Percentiles rank a stretch among this genome's conserved stretches.
These are phyloP conservation scores for Eupithecia pulchellata DNA, from an alignment of 2,888 invertebrate genomes.

Conservation along the genomic window DNA sequence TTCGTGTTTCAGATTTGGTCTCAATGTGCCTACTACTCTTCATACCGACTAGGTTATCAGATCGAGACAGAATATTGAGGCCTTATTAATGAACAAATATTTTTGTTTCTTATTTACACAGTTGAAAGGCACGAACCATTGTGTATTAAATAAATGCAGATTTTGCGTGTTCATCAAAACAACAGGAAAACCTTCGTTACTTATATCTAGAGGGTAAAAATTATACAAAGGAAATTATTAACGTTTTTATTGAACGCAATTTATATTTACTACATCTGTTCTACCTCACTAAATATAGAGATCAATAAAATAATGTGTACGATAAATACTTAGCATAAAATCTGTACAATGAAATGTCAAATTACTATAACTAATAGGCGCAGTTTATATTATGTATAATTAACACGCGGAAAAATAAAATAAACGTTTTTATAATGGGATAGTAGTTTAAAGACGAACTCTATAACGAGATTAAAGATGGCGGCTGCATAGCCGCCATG, in stretches of 20 bases:
- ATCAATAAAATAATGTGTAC: slow-evolving; percentile 63
- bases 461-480: neutral
- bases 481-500: neutral
- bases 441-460: slow-evolving; percentile 20
- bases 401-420: slow-evolving; percentile 42
- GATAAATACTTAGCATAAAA: slow-evolving; percentile 49
- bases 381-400: slow-evolving; percentile 43
- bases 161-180: neutral
- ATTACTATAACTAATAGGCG: slow-evolving; percentile 53
- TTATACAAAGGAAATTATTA: slow-evolving; percentile 66
- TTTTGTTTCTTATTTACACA: too few relatives aligned
- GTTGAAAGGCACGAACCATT: too few relatives aligned
- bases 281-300: slow-evolving; percentile 69
- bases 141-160: too few relatives aligned
- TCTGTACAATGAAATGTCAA: slow-evolving; percentile 62
- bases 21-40: too few relatives aligned
- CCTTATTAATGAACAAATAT: too few relatives aligned
- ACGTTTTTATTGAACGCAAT: slow-evolving; percentile 84
- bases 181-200: neutral
- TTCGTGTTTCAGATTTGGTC: too few relatives aligned
- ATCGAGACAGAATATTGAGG: too few relatives aligned
- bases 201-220: slow-evolving; percentile 2
- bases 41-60: too few relatives aligned
- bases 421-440: slow-evolving; percentile 38
- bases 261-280: slow-evolving; percentile 76